Evolutionary conservation across 2,888 invertebrate species (phyloP).

Genomic region (Liposcelis brunnea): DNA sequence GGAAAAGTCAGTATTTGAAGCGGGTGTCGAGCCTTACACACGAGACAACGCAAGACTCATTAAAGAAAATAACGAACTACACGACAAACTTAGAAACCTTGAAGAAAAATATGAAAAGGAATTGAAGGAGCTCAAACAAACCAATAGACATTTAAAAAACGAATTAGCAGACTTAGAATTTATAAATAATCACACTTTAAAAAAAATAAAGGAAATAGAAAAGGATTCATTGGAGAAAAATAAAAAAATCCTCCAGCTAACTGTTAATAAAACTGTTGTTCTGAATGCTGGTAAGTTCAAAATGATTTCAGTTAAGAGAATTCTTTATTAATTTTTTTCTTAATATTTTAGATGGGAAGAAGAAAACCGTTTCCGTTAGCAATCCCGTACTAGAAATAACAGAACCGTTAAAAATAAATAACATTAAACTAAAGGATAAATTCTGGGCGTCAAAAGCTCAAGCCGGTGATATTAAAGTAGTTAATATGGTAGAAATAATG

Average conservation of each 20-base stretch:
- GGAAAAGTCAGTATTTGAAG: constrained; percentile 50
- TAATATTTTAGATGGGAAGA: too few species aligned
- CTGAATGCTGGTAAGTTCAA: too few species aligned
- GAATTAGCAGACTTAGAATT: constrained; percentile 43
- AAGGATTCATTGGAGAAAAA: constrained; percentile 27
- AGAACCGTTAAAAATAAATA: too few species aligned
- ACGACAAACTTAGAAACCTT: constrained; percentile 43
- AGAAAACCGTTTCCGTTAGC: too few species aligned
- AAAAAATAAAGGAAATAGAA: constrained; percentile 41
- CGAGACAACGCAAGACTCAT: constrained; percentile 61
- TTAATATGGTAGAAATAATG: constrained; percentile 3
- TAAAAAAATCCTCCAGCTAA: constrained; percentile 1
- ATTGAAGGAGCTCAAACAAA: constrained; percentile 30
- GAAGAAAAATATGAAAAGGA: constrained; percentile 45
- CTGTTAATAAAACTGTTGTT: too few species aligned
- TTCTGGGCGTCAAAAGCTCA: too few species aligned
- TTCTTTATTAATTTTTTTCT: too few species aligned
- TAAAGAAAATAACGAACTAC: constrained; percentile 55
- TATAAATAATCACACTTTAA: constrained; percentile 33
- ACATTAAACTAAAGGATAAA: too few species aligned
- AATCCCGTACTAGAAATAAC: too few species aligned
- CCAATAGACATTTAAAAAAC: constrained; percentile 33
- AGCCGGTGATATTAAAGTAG: too few species aligned
- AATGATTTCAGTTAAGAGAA: too few species aligned
- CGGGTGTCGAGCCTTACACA: constrained; percentile 60